Evolutionary conservation across 2,113 vertebrate species (phyloP).

Genomic region (Amphiprion percula): DNA sequence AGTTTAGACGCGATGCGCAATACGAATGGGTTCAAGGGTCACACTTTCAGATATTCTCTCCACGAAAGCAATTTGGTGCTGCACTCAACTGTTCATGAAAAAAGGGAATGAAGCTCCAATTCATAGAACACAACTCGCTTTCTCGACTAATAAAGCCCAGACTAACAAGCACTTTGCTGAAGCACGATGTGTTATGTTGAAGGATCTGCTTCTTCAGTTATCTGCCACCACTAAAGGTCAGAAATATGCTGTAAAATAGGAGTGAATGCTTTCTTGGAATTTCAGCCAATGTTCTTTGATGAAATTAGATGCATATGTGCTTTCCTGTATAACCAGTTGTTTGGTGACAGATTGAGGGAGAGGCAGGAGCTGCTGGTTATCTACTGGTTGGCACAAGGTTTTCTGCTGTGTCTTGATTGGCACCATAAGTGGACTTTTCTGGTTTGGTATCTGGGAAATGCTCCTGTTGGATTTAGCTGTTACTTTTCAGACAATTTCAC

Average conservation of each 20-base stretch:
- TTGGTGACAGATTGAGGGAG: neutral
- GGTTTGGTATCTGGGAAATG: slow-evolving; percentile 21
- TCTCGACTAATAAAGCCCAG: too few species aligned
- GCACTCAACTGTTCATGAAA: too few species aligned
- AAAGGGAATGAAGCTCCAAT: too few species aligned
- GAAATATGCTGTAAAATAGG: neutral
- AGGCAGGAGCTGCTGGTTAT: neutral
- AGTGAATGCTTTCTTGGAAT: neutral
- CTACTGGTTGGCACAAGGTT: neutral
- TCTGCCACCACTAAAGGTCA: slow-evolving; percentile 9
- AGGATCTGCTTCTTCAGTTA: neutral
- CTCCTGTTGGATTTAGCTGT: slow-evolving; percentile 2
- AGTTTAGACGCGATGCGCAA: too few species aligned
- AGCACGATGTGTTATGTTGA: too few species aligned
- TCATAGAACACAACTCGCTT: too few species aligned
- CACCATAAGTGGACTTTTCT: slow-evolving; percentile 2
- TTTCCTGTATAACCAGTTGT: neutral
- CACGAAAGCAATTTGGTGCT: too few species aligned
- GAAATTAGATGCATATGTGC: neutral
- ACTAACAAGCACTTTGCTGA: too few species aligned
- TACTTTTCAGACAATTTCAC: slow-evolving; percentile 20
- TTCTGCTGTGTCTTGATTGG: slow-evolving; percentile 3
- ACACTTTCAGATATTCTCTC: too few species aligned
- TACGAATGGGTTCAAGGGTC: too few species aligned
- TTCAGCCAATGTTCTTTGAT: neutral